Conservation (phyloP, 2,797 vertebrate species). For the Sebastes steindachneri region DNA sequence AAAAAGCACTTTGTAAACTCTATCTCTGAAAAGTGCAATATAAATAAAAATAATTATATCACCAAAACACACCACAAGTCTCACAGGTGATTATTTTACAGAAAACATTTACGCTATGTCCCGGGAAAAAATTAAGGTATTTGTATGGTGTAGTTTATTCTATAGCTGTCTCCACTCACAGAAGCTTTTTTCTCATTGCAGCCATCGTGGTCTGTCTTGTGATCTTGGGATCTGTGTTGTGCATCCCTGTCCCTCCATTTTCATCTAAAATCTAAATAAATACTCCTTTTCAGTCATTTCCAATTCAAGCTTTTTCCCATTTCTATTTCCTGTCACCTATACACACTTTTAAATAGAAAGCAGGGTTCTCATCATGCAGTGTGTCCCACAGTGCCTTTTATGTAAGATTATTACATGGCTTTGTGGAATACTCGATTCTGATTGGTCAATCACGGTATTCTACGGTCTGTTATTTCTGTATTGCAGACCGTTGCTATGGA, state of each 20-base stretch:
- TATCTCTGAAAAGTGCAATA: conserved; percentile 33
- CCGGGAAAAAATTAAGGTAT: not conserved
- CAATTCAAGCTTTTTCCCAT: not conserved
- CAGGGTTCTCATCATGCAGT: too few species aligned
- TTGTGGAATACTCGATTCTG: too few species aligned
- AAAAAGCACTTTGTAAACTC: conserved; percentile 33
- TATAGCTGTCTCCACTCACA: not conserved
- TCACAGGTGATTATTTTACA: not conserved
- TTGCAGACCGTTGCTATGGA: too few species aligned
- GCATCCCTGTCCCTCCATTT: not conserved
- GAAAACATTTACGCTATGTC: not conserved
- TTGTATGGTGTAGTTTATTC: not conserved
- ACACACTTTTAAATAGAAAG: too few species aligned
- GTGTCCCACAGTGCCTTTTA: too few species aligned
- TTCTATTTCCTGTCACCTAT: not conserved
- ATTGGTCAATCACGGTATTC: too few species aligned
- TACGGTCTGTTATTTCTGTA: too few species aligned
- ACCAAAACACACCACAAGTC: not conserved
- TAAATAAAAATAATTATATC: conserved; percentile 37
- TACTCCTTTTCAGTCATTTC: not conserved
- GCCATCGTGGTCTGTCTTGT: not conserved
- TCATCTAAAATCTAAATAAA: not conserved
- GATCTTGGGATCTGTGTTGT: not conserved
- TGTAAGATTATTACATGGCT: too few species aligned
- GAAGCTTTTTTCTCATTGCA: not conserved